Conservation (phyloP, 2,113 vertebrate species). For the Anhinga anhinga region DNA sequence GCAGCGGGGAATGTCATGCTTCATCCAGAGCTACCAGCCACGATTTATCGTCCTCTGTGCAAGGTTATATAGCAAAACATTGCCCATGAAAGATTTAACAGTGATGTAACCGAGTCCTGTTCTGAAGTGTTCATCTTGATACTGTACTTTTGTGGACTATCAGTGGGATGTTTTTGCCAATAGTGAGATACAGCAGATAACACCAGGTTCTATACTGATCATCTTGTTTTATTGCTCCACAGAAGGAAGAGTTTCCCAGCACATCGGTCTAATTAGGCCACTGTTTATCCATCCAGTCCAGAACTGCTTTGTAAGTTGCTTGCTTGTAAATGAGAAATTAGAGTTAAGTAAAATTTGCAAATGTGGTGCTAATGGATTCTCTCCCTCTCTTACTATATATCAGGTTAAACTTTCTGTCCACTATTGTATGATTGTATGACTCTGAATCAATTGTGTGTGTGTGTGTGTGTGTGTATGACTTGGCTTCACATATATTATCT, state of each 20-base stretch:
- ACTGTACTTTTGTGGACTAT: background rate
- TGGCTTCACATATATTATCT: background rate
- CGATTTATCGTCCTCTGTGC: background rate
- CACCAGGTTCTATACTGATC: background rate
- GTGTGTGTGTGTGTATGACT: background rate
- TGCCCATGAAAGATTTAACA: background rate
- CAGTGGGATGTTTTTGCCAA: background rate
- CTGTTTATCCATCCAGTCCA: conserved; percentile 6
- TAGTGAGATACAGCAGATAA: background rate
- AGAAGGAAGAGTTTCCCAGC: conserved; percentile 56
- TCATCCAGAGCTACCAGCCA: background rate
- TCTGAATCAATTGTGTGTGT: background rate
- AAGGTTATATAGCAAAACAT: background rate
- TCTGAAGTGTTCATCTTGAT: background rate
- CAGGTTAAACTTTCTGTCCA: background rate
- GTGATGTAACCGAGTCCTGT: background rate
- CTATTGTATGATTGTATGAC: accelerated
- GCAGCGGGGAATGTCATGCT: background rate
- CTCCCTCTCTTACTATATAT: background rate
- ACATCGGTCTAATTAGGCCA: background rate
- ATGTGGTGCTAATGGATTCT: background rate
- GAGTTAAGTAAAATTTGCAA: background rate
- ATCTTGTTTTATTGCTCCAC: conserved; percentile 28
- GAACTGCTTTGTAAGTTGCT: conserved; percentile 49
- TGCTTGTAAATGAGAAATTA: background rate